These are phyloP conservation scores for Sigmodon hispidus DNA, from an alignment of 2,113 vertebrate species.

Conservation along the genomic window DNA sequence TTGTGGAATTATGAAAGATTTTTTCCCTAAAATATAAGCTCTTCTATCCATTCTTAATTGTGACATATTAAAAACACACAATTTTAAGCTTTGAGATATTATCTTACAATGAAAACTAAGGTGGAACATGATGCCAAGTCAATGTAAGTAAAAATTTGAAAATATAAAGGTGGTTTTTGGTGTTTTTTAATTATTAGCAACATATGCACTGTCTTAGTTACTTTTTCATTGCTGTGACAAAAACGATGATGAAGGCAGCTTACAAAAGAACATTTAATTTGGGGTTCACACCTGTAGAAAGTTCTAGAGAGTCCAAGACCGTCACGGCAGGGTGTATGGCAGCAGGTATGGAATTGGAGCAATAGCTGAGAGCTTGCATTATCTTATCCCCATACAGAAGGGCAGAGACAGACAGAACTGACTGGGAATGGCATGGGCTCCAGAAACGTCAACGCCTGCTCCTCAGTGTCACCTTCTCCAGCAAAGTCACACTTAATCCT, in stretches of 20 bases:
- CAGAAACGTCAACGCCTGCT: not conserved
- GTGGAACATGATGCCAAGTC: not conserved
- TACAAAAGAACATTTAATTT: not conserved
- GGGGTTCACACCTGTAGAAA: not conserved
- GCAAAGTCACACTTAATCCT: not conserved
- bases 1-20: constrained; percentile 56
- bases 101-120: not conserved
- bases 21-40: constrained; percentile 52
- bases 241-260: not conserved
- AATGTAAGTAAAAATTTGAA: constrained; percentile 60
- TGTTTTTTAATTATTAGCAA: constrained; percentile 43
- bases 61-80: not conserved
- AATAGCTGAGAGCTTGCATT: not conserved
- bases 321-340: not conserved
- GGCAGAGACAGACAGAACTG: no score
- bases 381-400: not conserved
- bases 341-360: not conserved
- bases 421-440: not conserved
- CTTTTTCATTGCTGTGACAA: not conserved
- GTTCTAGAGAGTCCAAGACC: not conserved
- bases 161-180: constrained; percentile 22
- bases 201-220: not conserved
- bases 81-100: constrained; percentile 38
- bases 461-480: not conserved
- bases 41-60: constrained; percentile 13